Evolutionary conservation across 2,113 vertebrate species (phyloP), one percentile per base, ranked within the genome.

Genomic region (Protomyctophum bolini): DNA sequence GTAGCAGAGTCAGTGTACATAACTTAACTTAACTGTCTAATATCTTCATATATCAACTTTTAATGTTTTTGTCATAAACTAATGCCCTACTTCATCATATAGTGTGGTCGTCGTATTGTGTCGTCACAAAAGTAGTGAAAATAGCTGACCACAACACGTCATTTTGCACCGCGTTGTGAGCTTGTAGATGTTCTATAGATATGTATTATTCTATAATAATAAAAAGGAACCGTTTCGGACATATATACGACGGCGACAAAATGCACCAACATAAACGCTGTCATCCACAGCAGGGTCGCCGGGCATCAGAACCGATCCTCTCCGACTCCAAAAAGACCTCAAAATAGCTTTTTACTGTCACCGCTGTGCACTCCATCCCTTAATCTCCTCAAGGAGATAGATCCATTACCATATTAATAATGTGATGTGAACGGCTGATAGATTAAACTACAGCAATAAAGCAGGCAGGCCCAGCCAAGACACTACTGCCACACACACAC

Each of bases 381-480:
- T 89, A 88, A 90, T 91, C 85, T 90, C 86, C 89, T 86, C 85
- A 85, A 91, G 87, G 88, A 91, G 91, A 86, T 87, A 91, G 91
- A 86, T 86, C 90, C 87, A 91, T 93, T 93, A 92, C 88, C 91
- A 91, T 91, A 91, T 91, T 92, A 92, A 92, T 91, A 92, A 92
- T 90, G 86, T 91, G 91, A 91, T 89, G 86, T 88, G 83, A 87
- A 89, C 84, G 71, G 75, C 86, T 91, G 81, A 81, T 79, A 88
- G 87, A 91, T 91, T 90, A 88, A 88, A 48, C 83, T 74, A 56
- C 67, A 21, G 87, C 79, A 87, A 91, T 90, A 89, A 89, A 88
- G 85, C 80, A 86, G 82, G 33, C 33, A 41, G 21, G 21, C 80
- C 88, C 57, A 80, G 85, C 77, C 80, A 84, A 41, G 85, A 83